phyloP scores from a whole-genome alignment of 2,797 vertebrate genomes.

The Xerus rutilus region DNA sequence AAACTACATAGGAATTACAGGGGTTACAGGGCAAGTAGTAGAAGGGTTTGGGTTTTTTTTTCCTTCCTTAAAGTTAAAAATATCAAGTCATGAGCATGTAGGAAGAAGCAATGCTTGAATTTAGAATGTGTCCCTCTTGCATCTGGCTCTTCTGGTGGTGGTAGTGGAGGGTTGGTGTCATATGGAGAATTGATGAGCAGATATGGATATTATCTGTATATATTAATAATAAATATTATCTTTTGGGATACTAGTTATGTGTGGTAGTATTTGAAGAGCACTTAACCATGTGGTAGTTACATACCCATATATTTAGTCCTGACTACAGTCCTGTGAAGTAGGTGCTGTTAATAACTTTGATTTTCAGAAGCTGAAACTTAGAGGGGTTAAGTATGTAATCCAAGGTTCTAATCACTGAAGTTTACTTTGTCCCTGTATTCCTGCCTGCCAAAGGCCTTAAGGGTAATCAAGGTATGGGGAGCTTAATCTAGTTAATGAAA shows the following conservation, averaged over 20 bases:
- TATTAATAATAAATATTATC: background rate
- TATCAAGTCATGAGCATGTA: background rate
- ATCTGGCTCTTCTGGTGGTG: background rate
- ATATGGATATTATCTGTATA: background rate
- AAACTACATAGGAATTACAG: background rate
- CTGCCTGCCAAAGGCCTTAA: background rate
- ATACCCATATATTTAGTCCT: background rate
- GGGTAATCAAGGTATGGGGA: background rate
- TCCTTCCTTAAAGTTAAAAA: background rate
- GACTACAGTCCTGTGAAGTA: background rate
- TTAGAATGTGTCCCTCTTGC: too few species aligned
- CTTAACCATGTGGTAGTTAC: background rate
- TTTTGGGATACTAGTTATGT: background rate
- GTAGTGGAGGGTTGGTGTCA: too few species aligned
- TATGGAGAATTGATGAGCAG: background rate
- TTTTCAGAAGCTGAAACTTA: constrained; percentile 3
- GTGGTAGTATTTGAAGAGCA: background rate
- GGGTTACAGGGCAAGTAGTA: background rate
- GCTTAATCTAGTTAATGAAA: background rate
- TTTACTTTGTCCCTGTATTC: background rate
- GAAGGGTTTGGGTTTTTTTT: background rate
- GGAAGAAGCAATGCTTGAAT: background rate
- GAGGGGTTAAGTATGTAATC: background rate
- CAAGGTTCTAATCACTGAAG: background rate
- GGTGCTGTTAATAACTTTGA: background rate